These are phyloP conservation scores for Seriola dumerili DNA, from an alignment of 2,113 vertebrate genomes.

Conservation along the genomic window DNA sequence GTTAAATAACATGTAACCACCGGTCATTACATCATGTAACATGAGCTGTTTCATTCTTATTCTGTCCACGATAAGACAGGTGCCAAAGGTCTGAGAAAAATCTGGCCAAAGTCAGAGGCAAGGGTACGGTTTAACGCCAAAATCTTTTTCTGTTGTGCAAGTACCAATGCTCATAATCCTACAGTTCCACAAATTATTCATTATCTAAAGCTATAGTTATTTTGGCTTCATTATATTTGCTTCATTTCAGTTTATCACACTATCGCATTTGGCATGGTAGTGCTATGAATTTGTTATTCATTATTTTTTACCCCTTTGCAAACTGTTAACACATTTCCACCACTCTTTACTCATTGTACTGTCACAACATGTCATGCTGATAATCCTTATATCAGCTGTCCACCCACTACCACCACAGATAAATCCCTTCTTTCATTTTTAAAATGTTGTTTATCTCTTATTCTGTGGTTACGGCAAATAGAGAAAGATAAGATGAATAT, in stretches of 20 bases:
- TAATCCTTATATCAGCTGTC: conserved; percentile 56
- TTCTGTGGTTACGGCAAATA: conserved; percentile 8
- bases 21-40: background rate
- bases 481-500: conserved; percentile 10
- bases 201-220: conserved; percentile 39
- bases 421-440: conserved; percentile 37
- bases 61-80: background rate
- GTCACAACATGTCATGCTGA: conserved; percentile 37
- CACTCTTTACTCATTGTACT: conserved; percentile 41
- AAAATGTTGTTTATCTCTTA: conserved; percentile 38
- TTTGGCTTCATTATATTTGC: conserved; percentile 34
- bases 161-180: background rate
- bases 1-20: conserved; percentile 2
- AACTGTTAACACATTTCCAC: conserved; percentile 36
- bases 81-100: background rate
- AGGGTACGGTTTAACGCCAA: background rate
- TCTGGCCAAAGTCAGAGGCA: conserved; percentile 12
- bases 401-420: conserved; percentile 47
- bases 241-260: conserved; percentile 37
- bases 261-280: conserved; percentile 12
- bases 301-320: conserved; percentile 34
- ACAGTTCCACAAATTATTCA: conserved; percentile 36
- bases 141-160: conserved; percentile 15
- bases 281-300: conserved; percentile 34
- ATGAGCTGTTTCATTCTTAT: background rate